Evolutionary conservation across 2,797 vertebrate genomes (phyloP), one percentile per base, ranked within the genome.

Genomic region (Coranthus polyacanthus): DNA sequence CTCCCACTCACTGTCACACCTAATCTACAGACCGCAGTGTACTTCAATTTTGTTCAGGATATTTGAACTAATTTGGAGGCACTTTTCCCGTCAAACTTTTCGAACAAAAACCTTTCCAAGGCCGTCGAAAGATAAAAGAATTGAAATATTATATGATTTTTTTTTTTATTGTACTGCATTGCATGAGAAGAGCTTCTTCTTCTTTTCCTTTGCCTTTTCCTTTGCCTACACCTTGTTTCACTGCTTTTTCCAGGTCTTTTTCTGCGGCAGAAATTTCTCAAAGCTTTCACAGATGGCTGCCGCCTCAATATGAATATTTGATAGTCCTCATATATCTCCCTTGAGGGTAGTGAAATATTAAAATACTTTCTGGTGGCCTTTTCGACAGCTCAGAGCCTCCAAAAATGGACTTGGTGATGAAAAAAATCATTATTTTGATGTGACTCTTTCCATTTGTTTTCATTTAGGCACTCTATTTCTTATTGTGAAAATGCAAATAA

Each of bases 281-380:
- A 44, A 86, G 84, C 70, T 66, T 74, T 83, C 79, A 78, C 86
- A 90, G 88, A 91, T 89, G 91, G 85, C 82, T 79, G 79, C 85
- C 70, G 83, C 79, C 68, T 75, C 16, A 7, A 76, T 75, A 89
- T 94, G 60, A 92, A 93, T 94, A 90, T 92, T 93, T 93, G 78
- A 93, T 92, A 59, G 82, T 41, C 66, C 61, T 84, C 61, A 75
- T 83, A 88, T 84, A 84, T 87, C 85, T 87, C 88, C 73, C 88
- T 69, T 43, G 86, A 89, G 86, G 64, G 15, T 53, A 18, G 76
- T 94, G 62, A 92, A 93, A 94, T 93, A 93, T 93, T 91, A 79
- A 92, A 89, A 78, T 43, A 49, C 29, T 81, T 86, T 89, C 78
- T 81, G 78, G 83, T 82, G 85, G 78, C 76, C 37, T 12, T 77